Evolutionary conservation across 2,797 vertebrate species (phyloP).

Genomic region (Gymnocypris eckloni): DNA sequence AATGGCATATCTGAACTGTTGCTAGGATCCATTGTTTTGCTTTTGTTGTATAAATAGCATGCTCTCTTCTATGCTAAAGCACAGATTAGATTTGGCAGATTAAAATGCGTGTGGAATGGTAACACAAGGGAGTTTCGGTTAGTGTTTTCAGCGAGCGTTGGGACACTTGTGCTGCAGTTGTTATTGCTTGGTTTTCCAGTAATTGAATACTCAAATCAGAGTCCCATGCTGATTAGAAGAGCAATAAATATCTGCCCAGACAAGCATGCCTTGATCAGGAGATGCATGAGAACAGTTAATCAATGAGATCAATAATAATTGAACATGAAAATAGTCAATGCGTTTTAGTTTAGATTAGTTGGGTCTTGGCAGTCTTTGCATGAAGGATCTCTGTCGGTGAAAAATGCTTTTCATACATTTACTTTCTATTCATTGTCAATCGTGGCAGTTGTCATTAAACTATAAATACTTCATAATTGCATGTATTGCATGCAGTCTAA

Average conservation of each 20-base stretch:
- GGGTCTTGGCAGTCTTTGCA: neutral
- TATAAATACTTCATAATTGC: neutral
- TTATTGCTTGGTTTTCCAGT: constrained; percentile 31
- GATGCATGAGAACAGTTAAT: neutral
- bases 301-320: neutral
- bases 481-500: neutral
- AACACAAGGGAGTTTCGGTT: neutral
- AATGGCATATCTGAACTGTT: neutral
- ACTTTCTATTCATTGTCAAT: neutral
- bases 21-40: neutral
- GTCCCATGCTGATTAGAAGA: constrained; percentile 29
- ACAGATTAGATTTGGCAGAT: constrained; percentile 10
- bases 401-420: neutral
- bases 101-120: constrained; percentile 3
- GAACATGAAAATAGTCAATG: constrained; percentile 6
- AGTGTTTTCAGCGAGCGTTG: constrained; percentile 1
- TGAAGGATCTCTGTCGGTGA: neutral
- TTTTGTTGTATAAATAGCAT: neutral
- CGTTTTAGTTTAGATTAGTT: constrained; percentile 1
- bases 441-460: neutral
- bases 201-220: constrained; percentile 35
- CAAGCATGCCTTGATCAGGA: constrained; percentile 22
- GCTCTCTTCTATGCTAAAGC: constrained; percentile 1
- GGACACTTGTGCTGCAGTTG: constrained; percentile 7
- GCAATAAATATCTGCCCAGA: constrained; percentile 28